Base-by-base conservation (phyloP, 1,140 invertebrate species). In the Neodiprion fabricii region DNA sequence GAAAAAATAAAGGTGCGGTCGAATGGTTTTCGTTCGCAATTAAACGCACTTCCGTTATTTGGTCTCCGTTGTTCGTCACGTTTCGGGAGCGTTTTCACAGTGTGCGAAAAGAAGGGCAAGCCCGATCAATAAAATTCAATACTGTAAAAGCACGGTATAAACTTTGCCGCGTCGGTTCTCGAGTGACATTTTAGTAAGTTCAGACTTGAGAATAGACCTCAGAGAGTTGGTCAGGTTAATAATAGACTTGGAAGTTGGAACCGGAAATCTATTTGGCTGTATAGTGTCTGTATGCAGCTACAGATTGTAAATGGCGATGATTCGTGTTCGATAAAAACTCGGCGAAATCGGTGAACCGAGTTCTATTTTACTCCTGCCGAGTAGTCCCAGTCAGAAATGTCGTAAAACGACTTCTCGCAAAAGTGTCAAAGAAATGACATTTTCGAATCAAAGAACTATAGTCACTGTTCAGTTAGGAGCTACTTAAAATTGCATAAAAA, bases 241-340 rank as follows among this genome's bases (percentile, higher is more conserved):
- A 7, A 61, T 61, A 61, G 53, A 61, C 11, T 61, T 61, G 53
- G 11, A 61, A 61, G 53, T 61, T 61, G 11, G 53, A 61, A 61
- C 53, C 53, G 53, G 53, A 61, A 61, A 61, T 61, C 53, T 61
- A 61, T 61, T 61, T 21, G 17, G 17, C 28, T 40, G 71, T 76
- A 76, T 65, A 21, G 17, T 21, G 17, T 21, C 17, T 21, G 48
- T 73, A 75, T 28, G 48, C 23, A 17, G 8, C 61, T 65, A n/a
- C 12, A 68, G 11, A 68, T 65, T 21, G 11, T 61, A 17, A 23
- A 28, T 10, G 9, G 9, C 21, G 50, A 28, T 40, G 28, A 40
- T 40, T 40, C 28, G 28, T 40, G 28, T 40, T 40, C 28, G 28
- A 40, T 40, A 40, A 40, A 40, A 40, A 40, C 28, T 40, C 5